Evolutionary conservation across 2,113 vertebrate genomes (phyloP).

Genomic region (Saccopteryx leptura): DNA sequence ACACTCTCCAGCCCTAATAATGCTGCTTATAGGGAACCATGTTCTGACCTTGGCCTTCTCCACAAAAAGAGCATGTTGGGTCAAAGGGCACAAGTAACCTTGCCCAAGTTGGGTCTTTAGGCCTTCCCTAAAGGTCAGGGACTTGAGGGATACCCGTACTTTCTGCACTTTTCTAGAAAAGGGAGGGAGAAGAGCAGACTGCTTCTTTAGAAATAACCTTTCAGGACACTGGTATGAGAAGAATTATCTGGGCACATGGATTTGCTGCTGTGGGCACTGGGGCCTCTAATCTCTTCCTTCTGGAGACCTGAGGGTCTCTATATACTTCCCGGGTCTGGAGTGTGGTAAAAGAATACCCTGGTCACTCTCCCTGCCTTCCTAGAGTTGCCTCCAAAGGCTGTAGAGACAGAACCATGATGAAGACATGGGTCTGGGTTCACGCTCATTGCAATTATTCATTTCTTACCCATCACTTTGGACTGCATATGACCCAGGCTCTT

Average conservation of each 20-base stretch:
- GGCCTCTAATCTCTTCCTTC: slow-evolving; percentile 1
- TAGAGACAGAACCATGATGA: neutral
- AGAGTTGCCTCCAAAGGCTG: neutral
- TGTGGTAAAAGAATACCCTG: neutral
- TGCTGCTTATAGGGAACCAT: neutral
- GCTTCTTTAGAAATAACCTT: neutral
- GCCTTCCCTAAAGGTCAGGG: neutral
- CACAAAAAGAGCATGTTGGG: neutral
- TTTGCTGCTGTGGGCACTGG: neutral
- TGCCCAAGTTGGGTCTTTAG: neutral
- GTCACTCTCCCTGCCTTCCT: neutral
- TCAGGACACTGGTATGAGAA: neutral
- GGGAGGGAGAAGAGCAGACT: neutral
- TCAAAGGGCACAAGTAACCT: neutral
- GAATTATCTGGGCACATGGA: neutral
- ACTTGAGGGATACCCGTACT: neutral
- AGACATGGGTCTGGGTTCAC: neutral
- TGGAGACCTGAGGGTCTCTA: neutral
- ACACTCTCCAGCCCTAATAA: too few relatives aligned
- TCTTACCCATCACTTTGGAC: slow-evolving; percentile 56
- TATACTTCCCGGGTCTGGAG: neutral
- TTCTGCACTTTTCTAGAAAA: neutral
- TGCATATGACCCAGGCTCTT: slow-evolving; percentile 55
- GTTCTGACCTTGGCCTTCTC: neutral
- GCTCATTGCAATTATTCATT: neutral